Evolutionary conservation across 1,140 invertebrate genomes (phyloP), one percentile per base, ranked within the genome.

Genomic region (Heterodera schachtii): DNA sequence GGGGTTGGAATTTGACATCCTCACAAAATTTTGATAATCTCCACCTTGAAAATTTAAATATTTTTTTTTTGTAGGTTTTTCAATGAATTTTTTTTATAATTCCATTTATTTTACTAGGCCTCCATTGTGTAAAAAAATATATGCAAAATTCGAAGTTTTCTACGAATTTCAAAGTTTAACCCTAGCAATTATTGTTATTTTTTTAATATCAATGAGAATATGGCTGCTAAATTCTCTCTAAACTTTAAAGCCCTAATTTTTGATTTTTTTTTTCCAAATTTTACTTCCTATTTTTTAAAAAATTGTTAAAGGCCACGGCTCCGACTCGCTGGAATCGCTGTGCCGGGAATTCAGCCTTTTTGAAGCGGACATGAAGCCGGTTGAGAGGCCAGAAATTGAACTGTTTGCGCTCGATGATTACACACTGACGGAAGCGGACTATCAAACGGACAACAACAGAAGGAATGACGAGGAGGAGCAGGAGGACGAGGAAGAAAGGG

Each of bases 271-370:
- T n/a, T n/a, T n/a, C 41, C 2, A 75, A 75, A 52, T 43, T 75
- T 75, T 9, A 13, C 49, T 31, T 31, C 31, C 47, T 73, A 49
- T 74, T 75, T 75, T 43, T 73, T 47, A 41, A 43, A 21, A 57
- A 52, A 71, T 69, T 64, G n/a, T n/a, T n/a, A n/a, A 41, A 78
- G 77, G 77, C 21, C 81, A 82, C 21, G 81, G 81, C 43, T 44
- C 81, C 13, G 80, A 78, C 31, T 82, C 81, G 16, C 16, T 73
- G 43, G 67, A 71, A 44, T 47, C 70, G 46, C 66, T 69, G 44
- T 71, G 43, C 44, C 9, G 69, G 44, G 69, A 71, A 46, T 71
- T 43, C n/a, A 46, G 69, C 44, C 69, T 71, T 46, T 71, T 71
- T 71, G 69, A 71, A n/a, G 69, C 21, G 41, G 19, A 71, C 21